phyloP scores from a whole-genome alignment of 2,797 vertebrate genomes.

The Phrynocephalus vlangalii region DNA sequence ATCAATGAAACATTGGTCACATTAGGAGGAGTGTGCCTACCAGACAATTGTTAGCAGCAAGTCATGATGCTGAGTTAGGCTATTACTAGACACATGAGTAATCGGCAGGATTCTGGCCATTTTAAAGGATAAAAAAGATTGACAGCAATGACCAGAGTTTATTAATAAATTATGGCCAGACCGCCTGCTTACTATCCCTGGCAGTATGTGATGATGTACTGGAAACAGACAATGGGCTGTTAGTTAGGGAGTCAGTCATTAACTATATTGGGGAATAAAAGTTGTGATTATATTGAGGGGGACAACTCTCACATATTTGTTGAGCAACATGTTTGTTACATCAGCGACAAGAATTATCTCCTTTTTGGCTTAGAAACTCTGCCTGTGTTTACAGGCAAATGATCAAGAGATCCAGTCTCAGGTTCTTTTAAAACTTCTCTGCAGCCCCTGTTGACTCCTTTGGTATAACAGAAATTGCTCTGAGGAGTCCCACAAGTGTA shows the following conservation, averaged over 20 bases:
- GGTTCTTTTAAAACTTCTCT: conserved; percentile 38
- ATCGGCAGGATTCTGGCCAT: too few species aligned
- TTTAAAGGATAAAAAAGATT: conserved; percentile 2
- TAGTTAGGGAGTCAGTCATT: neutral
- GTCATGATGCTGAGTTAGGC: neutral
- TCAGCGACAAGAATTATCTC: neutral
- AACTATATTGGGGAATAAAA: too few species aligned
- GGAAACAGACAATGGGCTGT: neutral
- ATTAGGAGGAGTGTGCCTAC: neutral
- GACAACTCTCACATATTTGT: neutral
- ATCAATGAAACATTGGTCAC: neutral
- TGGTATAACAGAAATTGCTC: conserved; percentile 27
- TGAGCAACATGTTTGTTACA: neutral
- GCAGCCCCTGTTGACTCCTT: neutral
- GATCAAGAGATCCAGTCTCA: conserved; percentile 21
- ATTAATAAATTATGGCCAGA: neutral
- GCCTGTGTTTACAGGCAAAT: neutral
- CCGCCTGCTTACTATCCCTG: neutral
- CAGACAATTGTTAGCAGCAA: too few species aligned
- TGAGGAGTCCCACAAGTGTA: conserved; percentile 28
- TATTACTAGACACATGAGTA: neutral
- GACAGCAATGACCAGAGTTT: neutral
- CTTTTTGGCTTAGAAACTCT: conserved; percentile 18
- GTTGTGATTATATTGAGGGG: neutral
- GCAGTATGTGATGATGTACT: too few species aligned